Base-by-base conservation (phyloP, 2,113 vertebrate genomes). In the Limnothrissa miodon region DNA sequence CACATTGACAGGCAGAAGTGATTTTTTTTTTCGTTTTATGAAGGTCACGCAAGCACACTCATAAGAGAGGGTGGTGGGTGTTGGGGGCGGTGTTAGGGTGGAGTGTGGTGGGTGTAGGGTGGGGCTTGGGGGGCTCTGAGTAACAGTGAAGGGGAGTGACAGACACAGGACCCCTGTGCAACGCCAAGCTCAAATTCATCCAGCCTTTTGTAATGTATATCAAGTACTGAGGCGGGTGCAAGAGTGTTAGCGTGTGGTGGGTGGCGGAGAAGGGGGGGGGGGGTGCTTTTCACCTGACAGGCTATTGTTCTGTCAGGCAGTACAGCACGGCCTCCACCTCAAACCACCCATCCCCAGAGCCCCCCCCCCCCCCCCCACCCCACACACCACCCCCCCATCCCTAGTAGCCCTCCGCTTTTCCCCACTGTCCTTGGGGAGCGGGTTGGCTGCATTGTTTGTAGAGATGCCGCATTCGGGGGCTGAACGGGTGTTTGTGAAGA, bases 171-270 rank as follows among this genome's bases (percentile, higher is more conserved):
- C 78, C 42, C 39, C 80, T n/a, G 21, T 13, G 48, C 80, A 87
- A 87, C 78, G 86, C 82, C 87, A 89, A 89, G 87, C 87, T 87
- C 84, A 89, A 87, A 85, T 82, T 84, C 79, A 85, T 10, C 59
- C 44, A 78, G 85, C 90, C 91, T 94, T 96, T 96, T 97, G 95
- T 96, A 91, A 95, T 96, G 95, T 94, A 96, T 93, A 95, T 96
- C 86, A 95, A 93, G 89, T 93, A 66, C 59, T 66, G 59, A 66
- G 7, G 59, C n/a, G 59, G 59, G 59, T 66, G 59, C 3, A 25
- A 0, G 59, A 13, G 59, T 66, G 59, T 66, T 10, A 29, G 59
- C 2, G 59, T 66, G 59, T 66, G 59, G 59, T 29, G n/a, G 4
- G 59, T 66, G 59, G 29, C n/a, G 29, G 59, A 29, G 59, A 8